Conservation (phyloP, 2,888 invertebrate species). For the Pharmacophagus antenor region DNA sequence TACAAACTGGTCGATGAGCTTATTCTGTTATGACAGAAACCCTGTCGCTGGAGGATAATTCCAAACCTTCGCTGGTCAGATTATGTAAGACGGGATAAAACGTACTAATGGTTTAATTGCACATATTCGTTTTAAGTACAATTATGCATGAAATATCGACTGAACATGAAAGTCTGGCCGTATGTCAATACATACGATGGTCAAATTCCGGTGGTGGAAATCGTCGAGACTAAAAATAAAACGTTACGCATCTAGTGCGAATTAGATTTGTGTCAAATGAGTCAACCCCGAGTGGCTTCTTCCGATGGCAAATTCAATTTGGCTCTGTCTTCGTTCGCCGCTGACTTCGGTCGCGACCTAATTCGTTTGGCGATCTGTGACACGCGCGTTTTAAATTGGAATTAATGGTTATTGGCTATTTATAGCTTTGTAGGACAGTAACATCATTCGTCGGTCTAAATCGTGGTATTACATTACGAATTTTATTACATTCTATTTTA, state of each 20-base stretch:
- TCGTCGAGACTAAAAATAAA: conserved; percentile 30
- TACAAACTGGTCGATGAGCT: no score
- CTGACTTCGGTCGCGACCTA: conserved; percentile 15
- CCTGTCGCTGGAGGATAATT: no score
- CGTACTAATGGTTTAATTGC: no score
- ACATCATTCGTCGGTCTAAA: not conserved
- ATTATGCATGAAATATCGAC: no score
- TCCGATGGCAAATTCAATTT: conserved; percentile 35
- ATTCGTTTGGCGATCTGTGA: conserved; percentile 12
- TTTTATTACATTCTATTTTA: conserved; percentile 9
- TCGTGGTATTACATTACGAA: conserved; percentile 8
- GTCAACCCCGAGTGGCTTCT: conserved; percentile 38
- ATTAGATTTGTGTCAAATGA: conserved; percentile 56
- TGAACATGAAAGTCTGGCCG: no score
- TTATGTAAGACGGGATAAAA: no score
- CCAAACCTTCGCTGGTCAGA: no score
- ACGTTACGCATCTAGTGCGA: conserved; percentile 40
- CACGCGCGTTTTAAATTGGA: conserved; percentile 17
- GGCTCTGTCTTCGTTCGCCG: conserved; percentile 33
- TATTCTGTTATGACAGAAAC: no score
- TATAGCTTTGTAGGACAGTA: conserved; percentile 12
- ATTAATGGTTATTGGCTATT: conserved; percentile 19
- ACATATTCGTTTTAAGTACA: no score
- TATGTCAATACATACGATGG: no score
- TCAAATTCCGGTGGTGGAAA: no score